These are phyloP conservation scores for Zaprionus lineosus DNA, from an alignment of 2,888 invertebrate species.

Conservation along the genomic window DNA sequence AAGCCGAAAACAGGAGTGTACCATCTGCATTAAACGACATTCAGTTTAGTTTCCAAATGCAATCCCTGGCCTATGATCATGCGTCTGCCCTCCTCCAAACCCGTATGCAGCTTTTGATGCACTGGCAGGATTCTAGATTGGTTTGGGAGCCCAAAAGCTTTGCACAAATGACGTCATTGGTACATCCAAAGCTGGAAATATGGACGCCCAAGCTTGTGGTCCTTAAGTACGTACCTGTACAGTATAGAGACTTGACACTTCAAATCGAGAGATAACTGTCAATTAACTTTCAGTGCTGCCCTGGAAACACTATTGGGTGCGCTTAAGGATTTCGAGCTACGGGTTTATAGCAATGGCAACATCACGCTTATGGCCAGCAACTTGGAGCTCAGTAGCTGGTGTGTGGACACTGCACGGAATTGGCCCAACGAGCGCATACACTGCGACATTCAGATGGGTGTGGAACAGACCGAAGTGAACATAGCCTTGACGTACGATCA, in stretches of 20 bases:
- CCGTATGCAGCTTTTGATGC: constrained; percentile 81
- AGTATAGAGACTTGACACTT: too few species aligned
- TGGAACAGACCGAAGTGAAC: constrained; percentile 38
- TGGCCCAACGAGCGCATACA: constrained; percentile 80
- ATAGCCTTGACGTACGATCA: constrained; percentile 58
- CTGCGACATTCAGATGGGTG: constrained; percentile 76
- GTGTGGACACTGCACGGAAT: constrained; percentile 70
- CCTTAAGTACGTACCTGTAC: constrained; percentile 78
- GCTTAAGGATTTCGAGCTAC: constrained; percentile 55
- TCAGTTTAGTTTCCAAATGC: constrained; percentile 73
- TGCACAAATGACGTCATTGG: constrained; percentile 82
- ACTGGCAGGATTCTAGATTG: constrained; percentile 86
- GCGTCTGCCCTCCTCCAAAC: constrained; percentile 71
- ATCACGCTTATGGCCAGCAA: constrained; percentile 67
- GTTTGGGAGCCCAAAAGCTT: constrained; percentile 86
- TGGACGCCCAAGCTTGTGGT: constrained; percentile 77
- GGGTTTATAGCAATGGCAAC: constrained; percentile 66
- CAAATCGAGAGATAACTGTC: neutral
- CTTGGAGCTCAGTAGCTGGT: constrained; percentile 76
- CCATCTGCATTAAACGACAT: constrained; percentile 69
- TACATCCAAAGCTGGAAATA: constrained; percentile 57
- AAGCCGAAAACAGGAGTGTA: constrained; percentile 82
- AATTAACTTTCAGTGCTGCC: constrained; percentile 56
- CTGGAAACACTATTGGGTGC: constrained; percentile 54
- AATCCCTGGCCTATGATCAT: constrained; percentile 74